Evolutionary conservation across 2,113 vertebrate species (phyloP), one percentile per base, ranked within the genome.

Genomic region (Mohoua ochrocephala): DNA sequence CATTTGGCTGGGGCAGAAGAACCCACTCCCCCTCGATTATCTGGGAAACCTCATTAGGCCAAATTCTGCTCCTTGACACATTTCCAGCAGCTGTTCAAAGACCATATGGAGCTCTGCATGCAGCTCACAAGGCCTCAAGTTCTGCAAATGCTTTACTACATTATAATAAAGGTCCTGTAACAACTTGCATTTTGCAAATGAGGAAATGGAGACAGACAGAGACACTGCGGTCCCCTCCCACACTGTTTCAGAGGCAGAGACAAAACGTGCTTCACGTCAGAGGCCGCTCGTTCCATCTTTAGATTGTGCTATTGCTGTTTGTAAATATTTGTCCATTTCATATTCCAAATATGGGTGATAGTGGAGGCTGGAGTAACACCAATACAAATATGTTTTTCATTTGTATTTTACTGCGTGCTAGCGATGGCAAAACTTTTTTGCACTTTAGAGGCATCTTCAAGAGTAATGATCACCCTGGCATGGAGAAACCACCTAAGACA

Each of bases 1-100:
- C 63, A 89, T 89, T 92, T 80, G 80, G 35, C 84, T 87, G 22
- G 50, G 74, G 41, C 78, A 94, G 89, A 47, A 47, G 81, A 76
- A 17, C 33, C 27, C 52, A 23, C 6, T 92, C 69, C 59, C 45
- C 9, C 59, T 44, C 12, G 31, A n/a, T 65, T 92, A 79, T 76
- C 87, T 96, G 87, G 70, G 50, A 91, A 91, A 71, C 31, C 45
- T 94, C 63, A 76, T 54, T 31, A 52, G 73, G 33, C 14, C 42
- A 80, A 44, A 54, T 50, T 87, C 78, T 93, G 57, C 65, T 94
- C 28, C n/a, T 61, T 76, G 87, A 47, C 49, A 44, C 30, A 4
- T 82, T 87, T 73, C 45, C 45, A 87, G 70, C 31, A 85, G 74
- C 84, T 73, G 57, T 22, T 87, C 27, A 22, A 75, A 70, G 74